Evolutionary conservation across 2,113 vertebrate species (phyloP).

Genomic region (Holacanthus passer): DNA sequence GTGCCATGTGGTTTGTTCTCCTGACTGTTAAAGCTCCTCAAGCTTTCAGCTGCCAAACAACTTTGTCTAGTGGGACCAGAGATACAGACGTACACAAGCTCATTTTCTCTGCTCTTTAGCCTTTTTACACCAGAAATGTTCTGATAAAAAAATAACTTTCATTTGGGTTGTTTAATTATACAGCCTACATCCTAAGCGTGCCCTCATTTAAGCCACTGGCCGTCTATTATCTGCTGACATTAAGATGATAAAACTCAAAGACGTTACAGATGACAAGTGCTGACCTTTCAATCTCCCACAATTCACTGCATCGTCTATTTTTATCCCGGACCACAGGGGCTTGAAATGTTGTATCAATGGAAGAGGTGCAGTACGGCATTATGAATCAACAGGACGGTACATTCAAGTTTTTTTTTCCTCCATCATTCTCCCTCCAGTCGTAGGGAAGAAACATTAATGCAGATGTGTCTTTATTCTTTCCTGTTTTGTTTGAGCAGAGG

Average conservation of each 20-base stretch:
- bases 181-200: conserved; percentile 45
- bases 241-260: conserved; percentile 72
- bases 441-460: conserved; percentile 51
- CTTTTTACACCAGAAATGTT: conserved; percentile 48
- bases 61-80: background rate
- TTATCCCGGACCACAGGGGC: conserved; percentile 76
- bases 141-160: conserved; percentile 6
- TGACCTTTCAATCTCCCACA: conserved; percentile 76
- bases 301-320: conserved; percentile 73
- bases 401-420: conserved; percentile 52
- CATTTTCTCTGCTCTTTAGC: conserved; percentile 28
- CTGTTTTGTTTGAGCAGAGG: conserved; percentile 38
- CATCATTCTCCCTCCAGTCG: conserved; percentile 26
- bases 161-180: conserved; percentile 10
- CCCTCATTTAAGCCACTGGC: conserved; percentile 54
- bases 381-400: conserved; percentile 69
- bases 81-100: conserved; percentile 17
- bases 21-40: conserved; percentile 7
- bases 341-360: conserved; percentile 81
- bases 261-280: conserved; percentile 61
- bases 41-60: conserved; percentile 27
- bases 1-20: conserved; percentile 27
- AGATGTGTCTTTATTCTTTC: conserved; percentile 49
- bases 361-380: conserved; percentile 58
- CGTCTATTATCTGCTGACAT: conserved; percentile 64